Evolutionary conservation across 2,113 vertebrate species (phyloP).

Genomic region (Erythrocercus mccallii): DNA sequence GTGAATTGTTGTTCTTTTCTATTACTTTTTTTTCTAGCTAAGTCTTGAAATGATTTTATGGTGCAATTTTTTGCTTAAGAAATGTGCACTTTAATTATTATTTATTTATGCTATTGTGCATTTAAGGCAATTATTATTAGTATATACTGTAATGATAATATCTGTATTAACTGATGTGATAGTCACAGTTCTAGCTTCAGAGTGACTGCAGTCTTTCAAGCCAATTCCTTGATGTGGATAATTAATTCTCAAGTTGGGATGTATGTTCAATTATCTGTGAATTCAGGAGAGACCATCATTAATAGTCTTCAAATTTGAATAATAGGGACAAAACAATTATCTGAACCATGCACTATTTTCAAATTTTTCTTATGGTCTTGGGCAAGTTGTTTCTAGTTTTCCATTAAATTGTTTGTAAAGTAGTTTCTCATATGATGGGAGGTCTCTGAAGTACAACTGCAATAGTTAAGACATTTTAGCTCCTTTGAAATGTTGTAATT

Average conservation of each 20-base stretch:
- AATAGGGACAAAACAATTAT: background rate
- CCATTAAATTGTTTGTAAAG: background rate
- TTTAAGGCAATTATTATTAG: background rate
- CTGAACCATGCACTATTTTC: background rate
- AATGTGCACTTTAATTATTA: background rate
- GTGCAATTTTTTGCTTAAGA: background rate
- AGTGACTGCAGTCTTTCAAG: background rate
- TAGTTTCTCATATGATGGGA: background rate
- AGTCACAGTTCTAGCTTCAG: background rate
- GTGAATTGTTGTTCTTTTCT: background rate
- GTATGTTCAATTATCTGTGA: background rate
- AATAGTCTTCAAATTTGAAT: background rate
- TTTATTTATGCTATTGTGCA: background rate
- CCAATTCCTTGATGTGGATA: background rate
- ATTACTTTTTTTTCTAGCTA: background rate
- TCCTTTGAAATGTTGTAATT: constrained; percentile 13
- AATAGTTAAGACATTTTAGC: background rate
- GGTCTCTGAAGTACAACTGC: background rate
- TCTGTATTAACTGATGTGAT: background rate
- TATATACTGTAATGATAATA: background rate
- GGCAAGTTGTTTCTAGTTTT: constrained; percentile 8
- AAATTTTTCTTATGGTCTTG: background rate
- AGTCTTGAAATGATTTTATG: background rate
- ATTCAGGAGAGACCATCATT: background rate
- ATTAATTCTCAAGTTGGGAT: background rate